phyloP scores from a whole-genome alignment of 2,888 invertebrate species.

The Panzeria rudis region DNA sequence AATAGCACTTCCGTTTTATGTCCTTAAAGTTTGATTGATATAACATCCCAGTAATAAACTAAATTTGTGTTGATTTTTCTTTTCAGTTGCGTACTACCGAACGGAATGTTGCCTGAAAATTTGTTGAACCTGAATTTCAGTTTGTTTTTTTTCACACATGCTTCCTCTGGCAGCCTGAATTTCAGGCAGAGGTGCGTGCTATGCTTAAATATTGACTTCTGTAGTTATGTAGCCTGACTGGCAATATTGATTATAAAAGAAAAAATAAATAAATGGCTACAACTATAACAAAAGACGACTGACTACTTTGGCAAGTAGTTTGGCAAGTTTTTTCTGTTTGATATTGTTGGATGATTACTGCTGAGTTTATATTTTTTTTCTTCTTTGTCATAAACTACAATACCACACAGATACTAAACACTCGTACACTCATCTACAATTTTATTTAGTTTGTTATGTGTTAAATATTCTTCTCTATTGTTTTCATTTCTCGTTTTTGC shows the following conservation, averaged over 20 bases:
- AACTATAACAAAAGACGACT: conserved; percentile 21
- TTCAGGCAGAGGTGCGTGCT: too few relatives aligned
- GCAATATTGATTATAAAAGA: conserved; percentile 6
- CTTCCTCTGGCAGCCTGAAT: too few relatives aligned
- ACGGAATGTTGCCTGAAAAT: too few relatives aligned
- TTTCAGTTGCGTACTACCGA: too few relatives aligned
- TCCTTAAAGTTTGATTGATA: too few relatives aligned
- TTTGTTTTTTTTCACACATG: too few relatives aligned
- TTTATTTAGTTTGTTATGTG: conserved; percentile 34
- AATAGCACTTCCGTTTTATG: too few relatives aligned
- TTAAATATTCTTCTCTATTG: conserved; percentile 41
- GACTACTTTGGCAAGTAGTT: conserved; percentile 49
- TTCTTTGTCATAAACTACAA: conserved; percentile 53
- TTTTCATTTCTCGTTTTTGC: conserved; percentile 39
- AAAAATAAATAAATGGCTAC: conserved; percentile 21
- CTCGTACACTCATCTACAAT: not conserved
- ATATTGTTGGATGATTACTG: conserved; percentile 48
- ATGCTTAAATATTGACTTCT: conserved; percentile 45
- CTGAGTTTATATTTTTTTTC: conserved; percentile 26
- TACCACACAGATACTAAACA: conserved; percentile 50
- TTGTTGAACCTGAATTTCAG: too few relatives aligned
- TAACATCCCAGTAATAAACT: too few relatives aligned
- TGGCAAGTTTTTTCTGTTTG: conserved; percentile 39
- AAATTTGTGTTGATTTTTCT: too few relatives aligned
- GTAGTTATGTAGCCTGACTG: conserved; percentile 43